Evolutionary conservation across 2,888 invertebrate genomes (phyloP).

Genomic region (Hypolimnas misippus): DNA sequence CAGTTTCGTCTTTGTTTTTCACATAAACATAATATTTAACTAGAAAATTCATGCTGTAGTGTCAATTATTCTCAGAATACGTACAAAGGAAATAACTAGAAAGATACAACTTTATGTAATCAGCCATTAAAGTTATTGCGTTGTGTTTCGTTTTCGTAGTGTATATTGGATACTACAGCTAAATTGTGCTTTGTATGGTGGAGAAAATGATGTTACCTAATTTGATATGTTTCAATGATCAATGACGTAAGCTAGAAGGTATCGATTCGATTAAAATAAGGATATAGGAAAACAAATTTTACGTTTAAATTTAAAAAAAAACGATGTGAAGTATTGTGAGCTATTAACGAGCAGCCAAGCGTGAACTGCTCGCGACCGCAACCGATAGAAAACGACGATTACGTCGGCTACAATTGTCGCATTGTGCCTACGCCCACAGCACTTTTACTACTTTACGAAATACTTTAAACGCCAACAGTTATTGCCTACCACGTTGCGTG

Average conservation of each 20-base stretch:
- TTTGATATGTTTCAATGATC: too few species aligned
- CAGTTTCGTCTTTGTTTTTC: not conserved
- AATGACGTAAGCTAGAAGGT: not conserved
- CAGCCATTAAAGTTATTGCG: slow-evolving; percentile 2
- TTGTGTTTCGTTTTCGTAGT: not conserved
- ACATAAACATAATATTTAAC: slow-evolving; percentile 14
- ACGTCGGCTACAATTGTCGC: slow-evolving; percentile 75
- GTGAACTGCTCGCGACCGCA: slow-evolving; percentile 77
- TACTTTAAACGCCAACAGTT: slow-evolving; percentile 64
- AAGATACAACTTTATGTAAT: slow-evolving; percentile 22
- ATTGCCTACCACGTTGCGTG: slow-evolving; percentile 65
- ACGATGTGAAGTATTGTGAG: slow-evolving; percentile 53
- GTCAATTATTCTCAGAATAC: slow-evolving; percentile 16
- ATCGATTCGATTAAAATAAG: not conserved
- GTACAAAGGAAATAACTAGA: slow-evolving; percentile 20
- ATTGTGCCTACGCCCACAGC: slow-evolving; percentile 72
- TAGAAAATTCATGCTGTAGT: slow-evolving; percentile 16
- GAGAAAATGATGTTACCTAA: too few species aligned
- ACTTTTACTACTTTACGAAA: slow-evolving; percentile 82
- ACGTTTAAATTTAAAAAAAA: slow-evolving; percentile 38
- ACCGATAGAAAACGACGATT: slow-evolving; percentile 81
- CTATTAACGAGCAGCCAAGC: slow-evolving; percentile 64
- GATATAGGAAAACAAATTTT: slow-evolving; percentile 1
- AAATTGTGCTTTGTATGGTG: too few species aligned
- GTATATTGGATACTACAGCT: not conserved